Percentiles rank a stretch among this genome's conserved stretches.
Evolutionary conservation across 2,888 invertebrate species (phyloP).

Genomic region (Adela reaumurella): DNA sequence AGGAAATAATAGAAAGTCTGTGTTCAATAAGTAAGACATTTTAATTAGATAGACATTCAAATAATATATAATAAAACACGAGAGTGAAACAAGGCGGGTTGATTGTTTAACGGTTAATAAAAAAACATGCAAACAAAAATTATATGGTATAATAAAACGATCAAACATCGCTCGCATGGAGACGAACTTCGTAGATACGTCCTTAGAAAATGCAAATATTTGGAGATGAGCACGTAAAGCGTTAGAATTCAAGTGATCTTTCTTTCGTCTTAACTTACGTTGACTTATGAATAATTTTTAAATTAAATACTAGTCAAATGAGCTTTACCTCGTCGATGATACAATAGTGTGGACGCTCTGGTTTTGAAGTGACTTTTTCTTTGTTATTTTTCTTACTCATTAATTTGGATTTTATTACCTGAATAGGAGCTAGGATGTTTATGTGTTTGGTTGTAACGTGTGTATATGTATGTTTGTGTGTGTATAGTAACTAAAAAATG

Average conservation of each 20-base stretch:
- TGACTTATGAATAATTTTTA: constrained; percentile 51
- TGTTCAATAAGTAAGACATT: no score
- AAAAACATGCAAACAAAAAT: not conserved
- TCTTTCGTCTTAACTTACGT: constrained; percentile 37
- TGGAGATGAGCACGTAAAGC: constrained; percentile 52
- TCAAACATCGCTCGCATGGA: constrained; percentile 29
- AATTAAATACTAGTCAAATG: constrained; percentile 32
- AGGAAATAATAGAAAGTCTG: no score
- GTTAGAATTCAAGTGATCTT: constrained; percentile 57
- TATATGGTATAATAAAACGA: not conserved
- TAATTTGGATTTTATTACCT: no score
- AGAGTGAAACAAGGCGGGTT: no score
- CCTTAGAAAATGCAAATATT: constrained; percentile 54
- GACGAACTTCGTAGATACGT: not conserved
- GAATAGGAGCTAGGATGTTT: no score
- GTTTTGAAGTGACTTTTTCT: no score
- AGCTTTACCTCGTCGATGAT: not conserved
- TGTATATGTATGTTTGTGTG: no score
- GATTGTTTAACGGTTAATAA: not conserved
- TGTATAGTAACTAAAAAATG: no score
- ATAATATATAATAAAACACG: no score
- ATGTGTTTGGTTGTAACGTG: no score
- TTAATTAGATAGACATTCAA: no score
- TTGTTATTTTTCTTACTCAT: no score
- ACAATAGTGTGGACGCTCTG: not conserved